These are phyloP conservation scores for Lota lota DNA, from an alignment of 2,113 vertebrate genomes.

Conservation along the genomic window DNA sequence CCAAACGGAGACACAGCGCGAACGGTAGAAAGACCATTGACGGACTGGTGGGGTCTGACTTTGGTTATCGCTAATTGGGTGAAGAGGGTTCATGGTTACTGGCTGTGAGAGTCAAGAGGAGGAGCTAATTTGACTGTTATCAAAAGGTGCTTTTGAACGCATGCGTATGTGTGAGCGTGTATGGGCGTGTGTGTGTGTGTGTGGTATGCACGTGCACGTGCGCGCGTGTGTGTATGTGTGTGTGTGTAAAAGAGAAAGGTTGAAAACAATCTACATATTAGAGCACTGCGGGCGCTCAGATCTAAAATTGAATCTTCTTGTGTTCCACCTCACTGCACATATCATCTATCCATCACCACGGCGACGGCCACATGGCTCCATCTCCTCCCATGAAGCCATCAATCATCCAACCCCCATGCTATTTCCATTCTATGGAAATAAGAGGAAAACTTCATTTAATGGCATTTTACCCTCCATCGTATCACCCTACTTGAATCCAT, in stretches of 20 bases:
- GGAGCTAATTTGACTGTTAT: too few species aligned
- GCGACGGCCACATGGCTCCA: constrained; percentile 23
- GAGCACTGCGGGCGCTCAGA: constrained; percentile 44
- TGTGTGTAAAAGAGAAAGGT: constrained; percentile 42
- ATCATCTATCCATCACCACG: constrained; percentile 48
- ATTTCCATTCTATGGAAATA: constrained; percentile 46
- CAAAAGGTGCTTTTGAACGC: background rate
- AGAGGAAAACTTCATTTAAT: constrained; percentile 42
- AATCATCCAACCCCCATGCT: constrained; percentile 54
- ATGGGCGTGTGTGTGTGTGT: too few species aligned
- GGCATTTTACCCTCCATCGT: constrained; percentile 38
- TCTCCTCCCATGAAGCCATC: constrained; percentile 47
- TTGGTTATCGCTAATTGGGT: too few species aligned
- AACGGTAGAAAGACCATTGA: too few species aligned
- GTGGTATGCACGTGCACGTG: too few species aligned
- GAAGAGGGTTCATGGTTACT: too few species aligned
- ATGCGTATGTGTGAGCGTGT: too few species aligned
- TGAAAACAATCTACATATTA: constrained; percentile 62
- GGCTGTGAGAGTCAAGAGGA: too few species aligned
- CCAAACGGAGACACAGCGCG: too few species aligned
- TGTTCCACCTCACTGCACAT: constrained; percentile 60
- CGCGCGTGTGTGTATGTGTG: too few species aligned
- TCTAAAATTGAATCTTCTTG: constrained; percentile 63
- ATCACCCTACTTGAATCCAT: background rate
- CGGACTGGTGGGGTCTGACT: too few species aligned